A percentile compares a stretch with the other conserved stretches of the same genome.
Evolutionary conservation across 1,140 invertebrate genomes (phyloP).

Genomic region (Druon quercuslanigerum): DNA sequence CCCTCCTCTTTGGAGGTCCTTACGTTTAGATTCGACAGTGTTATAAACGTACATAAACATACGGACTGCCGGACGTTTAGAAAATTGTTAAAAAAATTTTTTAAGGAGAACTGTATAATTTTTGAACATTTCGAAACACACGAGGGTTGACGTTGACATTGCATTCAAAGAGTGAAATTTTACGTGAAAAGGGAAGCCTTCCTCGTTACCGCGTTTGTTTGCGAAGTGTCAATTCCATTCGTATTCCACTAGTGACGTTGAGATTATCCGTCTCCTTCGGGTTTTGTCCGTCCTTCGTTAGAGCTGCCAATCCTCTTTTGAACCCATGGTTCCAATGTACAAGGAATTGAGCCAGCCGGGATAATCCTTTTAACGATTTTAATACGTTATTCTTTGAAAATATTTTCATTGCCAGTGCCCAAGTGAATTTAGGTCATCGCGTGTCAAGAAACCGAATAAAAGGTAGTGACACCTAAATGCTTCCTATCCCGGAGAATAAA

Average conservation of each 20-base stretch:
- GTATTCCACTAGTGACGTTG: conserved; percentile 26
- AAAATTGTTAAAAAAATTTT: no score
- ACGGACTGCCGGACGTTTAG: no score
- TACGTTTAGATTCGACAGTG: no score
- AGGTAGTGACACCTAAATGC: neutral
- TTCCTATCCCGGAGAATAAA: no score
- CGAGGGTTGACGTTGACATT: conserved; percentile 5
- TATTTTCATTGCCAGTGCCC: conserved; percentile 1
- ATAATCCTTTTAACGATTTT: conserved; percentile 29
- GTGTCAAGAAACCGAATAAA: neutral
- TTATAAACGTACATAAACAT: no score
- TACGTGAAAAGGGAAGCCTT: conserved; percentile 27
- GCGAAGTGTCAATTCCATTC: conserved; percentile 33
- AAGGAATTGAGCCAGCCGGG: neutral
- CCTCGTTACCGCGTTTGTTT: conserved; percentile 37
- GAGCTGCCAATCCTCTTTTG: conserved; percentile 29
- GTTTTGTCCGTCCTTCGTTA: conserved; percentile 35
- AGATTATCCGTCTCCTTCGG: conserved; percentile 36
- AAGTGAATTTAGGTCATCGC: neutral
- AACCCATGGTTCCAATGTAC: conserved; percentile 22
- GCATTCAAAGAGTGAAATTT: conserved; percentile 30
- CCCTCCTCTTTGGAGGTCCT: no score
- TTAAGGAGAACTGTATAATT: neutral
- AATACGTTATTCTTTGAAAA: conserved; percentile 5
- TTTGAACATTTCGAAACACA: neutral